Percentiles rank a stretch among this genome's conserved stretches.
Conservation (phyloP, 2,888 invertebrate genomes). For the Dysmachus trigonus region DNA sequence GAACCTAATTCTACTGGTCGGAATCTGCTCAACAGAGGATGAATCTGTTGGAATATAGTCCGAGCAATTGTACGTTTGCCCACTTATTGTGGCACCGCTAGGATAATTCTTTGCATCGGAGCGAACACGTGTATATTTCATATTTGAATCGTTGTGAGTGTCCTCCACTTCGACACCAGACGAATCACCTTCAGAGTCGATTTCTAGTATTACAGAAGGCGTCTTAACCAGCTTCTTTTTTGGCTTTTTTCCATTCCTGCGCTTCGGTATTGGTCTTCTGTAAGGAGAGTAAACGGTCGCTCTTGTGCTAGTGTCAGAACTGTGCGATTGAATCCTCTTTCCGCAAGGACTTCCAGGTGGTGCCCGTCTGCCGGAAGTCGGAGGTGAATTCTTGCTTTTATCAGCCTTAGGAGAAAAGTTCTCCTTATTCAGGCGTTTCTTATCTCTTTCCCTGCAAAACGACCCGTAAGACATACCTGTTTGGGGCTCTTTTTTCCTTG, state of each 20-base stretch:
- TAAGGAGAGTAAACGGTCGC: not conserved
- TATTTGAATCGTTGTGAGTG: conserved; percentile 50
- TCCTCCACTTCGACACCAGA: conserved; percentile 50
- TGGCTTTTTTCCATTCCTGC: not conserved
- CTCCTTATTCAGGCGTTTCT: conserved; percentile 6
- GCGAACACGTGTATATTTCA: conserved; percentile 51
- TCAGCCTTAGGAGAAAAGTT: conserved; percentile 2
- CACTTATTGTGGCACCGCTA: not conserved
- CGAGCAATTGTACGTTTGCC: not conserved
- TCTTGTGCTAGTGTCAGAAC: not conserved
- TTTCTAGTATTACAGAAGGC: conserved; percentile 52
- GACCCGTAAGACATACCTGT: not conserved
- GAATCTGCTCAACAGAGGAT: not conserved
- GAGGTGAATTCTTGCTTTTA: not conserved
- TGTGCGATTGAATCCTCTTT: not conserved
- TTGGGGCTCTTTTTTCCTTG: not conserved
- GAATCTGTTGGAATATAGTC: not conserved
- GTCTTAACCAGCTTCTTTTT: conserved; percentile 33
- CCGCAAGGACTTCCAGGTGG: not conserved
- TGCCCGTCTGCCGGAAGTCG: not conserved
- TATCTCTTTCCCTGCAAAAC: conserved; percentile 6
- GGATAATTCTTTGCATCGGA: conserved; percentile 33
- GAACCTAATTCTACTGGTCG: conserved; percentile 52
- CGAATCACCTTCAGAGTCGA: conserved; percentile 54
- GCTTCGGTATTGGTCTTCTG: not conserved